A percentile compares a stretch with the other conserved stretches of the same genome.
Conservation (phyloP, 2,113 vertebrate genomes). For the Cercocebus atys region DNA sequence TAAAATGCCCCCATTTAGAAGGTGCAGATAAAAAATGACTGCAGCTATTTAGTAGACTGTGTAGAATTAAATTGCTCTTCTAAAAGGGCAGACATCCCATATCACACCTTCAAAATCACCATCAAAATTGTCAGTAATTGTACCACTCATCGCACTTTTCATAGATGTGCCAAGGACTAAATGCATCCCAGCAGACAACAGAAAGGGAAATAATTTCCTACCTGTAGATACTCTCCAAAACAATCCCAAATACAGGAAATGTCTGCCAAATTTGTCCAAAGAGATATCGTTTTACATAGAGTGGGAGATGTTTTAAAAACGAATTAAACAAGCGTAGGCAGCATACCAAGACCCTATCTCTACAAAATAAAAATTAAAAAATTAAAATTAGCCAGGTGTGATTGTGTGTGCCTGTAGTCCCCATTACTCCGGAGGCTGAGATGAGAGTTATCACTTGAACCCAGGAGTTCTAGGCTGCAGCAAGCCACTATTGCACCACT, state of each 20-base stretch:
- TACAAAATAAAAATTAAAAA: not conserved
- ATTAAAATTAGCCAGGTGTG: no score
- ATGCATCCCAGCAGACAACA: not conserved
- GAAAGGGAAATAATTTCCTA: not conserved
- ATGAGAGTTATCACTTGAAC: no score
- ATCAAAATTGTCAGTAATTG: slow-evolving; percentile 42
- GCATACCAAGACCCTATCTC: no score
- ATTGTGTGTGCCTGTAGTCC: no score
- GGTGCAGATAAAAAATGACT: not conserved
- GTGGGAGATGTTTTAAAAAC: not conserved
- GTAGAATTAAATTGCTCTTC: not conserved
- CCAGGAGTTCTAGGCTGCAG: no score
- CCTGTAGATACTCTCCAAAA: not conserved
- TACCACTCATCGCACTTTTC: slow-evolving; percentile 20
- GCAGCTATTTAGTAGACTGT: not conserved
- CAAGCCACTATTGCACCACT: no score
- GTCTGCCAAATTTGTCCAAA: not conserved
- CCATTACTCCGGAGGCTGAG: no score
- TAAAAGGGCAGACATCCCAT: not conserved
- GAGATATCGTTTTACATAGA: not conserved
- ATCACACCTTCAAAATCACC: not conserved
- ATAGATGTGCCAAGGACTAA: not conserved
- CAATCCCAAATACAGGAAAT: not conserved
- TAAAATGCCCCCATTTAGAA: slow-evolving; percentile 30
- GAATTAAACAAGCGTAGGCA: not conserved